Conservation (phyloP, 2,888 invertebrate species). For the Mythimna pallens region DNA sequence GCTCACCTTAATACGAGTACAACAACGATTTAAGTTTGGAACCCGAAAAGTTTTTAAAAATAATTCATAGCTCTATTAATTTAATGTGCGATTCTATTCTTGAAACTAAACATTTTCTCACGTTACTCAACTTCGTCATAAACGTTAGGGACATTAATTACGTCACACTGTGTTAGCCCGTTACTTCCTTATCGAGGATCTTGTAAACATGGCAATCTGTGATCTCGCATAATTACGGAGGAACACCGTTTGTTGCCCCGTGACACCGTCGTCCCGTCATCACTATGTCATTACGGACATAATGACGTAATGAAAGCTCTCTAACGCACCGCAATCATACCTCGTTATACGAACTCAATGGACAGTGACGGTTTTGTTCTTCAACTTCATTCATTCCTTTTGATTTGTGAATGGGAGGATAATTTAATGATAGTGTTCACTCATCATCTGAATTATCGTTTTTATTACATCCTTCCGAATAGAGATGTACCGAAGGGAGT, state of each 20-base stretch:
- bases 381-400: constrained; percentile 60
- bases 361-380: constrained; percentile 62
- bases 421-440: constrained; percentile 61
- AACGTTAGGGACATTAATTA: constrained; percentile 13
- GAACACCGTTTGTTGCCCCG: constrained; percentile 38
- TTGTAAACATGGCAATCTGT: constrained; percentile 66
- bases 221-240: constrained; percentile 67
- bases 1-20: not conserved
- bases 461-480: constrained; percentile 56
- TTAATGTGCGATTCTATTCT: not conserved
- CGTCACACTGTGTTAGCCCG: constrained; percentile 39
- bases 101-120: constrained; percentile 13
- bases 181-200: constrained; percentile 67
- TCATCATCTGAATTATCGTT: constrained; percentile 45
- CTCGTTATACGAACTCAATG: constrained; percentile 73
- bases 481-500: constrained; percentile 11
- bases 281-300: constrained; percentile 71
- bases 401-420: constrained; percentile 62
- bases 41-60: not conserved
- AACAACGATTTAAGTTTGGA: constrained; percentile 2
- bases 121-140: constrained; percentile 23
- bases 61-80: not conserved
- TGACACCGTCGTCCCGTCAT: constrained; percentile 48
- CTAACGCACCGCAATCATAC: constrained; percentile 69
- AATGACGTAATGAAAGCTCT: constrained; percentile 77